Evolutionary conservation across 2,797 vertebrate genomes (phyloP).

Genomic region (Scolopax rusticola): DNA sequence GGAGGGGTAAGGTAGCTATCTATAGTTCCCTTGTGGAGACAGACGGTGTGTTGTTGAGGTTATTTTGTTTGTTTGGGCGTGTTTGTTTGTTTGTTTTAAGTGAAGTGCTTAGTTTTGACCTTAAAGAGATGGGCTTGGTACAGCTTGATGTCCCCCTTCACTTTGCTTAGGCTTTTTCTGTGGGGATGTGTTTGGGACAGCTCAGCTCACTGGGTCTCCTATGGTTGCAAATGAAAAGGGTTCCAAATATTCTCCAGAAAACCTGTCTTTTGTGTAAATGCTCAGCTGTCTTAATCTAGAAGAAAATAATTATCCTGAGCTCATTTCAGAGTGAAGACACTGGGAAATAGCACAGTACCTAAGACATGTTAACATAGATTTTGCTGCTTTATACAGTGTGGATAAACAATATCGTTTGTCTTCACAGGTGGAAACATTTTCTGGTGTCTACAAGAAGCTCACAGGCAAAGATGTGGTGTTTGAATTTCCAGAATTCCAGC

Average conservation of each 20-base stretch:
- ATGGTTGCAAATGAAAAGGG: not conserved
- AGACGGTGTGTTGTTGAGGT: not conserved
- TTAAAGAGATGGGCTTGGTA: not conserved
- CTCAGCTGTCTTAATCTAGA: not conserved
- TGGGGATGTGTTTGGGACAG: not conserved
- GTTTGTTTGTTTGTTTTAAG: not conserved
- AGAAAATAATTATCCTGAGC: not conserved
- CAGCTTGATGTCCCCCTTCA: not conserved
- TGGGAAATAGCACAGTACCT: not conserved
- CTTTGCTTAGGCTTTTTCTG: rapidly evolving
- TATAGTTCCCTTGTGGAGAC: not conserved
- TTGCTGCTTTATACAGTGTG: not conserved
- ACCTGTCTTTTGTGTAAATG: not conserved
- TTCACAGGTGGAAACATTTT: constrained; percentile 95
- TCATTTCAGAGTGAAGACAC: not conserved
- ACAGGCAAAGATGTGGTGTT: constrained; percentile 99
- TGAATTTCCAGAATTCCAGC: constrained; percentile 98
- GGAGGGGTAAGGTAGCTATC: not conserved
- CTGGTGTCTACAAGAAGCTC: constrained; percentile 99
- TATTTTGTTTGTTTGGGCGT: not conserved
- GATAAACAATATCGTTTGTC: constrained; percentile 32
- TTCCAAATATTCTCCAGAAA: not conserved
- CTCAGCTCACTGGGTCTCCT: not conserved
- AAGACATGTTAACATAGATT: not conserved
- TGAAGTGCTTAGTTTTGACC: not conserved